phyloP scores from a whole-genome alignment of 2,797 vertebrate species.

The Lindbergichthys nudifrons region DNA sequence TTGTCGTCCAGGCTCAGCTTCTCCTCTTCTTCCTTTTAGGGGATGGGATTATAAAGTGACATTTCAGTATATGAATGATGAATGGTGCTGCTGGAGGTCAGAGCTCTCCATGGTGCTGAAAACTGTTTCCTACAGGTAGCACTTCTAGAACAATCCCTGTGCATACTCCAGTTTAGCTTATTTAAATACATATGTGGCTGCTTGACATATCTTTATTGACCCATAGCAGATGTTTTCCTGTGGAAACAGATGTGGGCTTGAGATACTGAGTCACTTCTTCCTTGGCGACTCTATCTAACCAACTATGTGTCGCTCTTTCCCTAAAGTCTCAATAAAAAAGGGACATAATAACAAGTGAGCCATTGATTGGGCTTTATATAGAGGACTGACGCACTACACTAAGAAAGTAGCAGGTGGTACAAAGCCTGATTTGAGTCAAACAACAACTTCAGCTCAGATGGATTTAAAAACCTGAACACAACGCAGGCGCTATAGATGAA shows the following conservation, averaged over 20 bases:
- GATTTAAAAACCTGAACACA: conserved; percentile 33
- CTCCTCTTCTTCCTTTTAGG: conserved; percentile 85
- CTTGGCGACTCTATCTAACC: conserved; percentile 23
- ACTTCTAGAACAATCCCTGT: background rate
- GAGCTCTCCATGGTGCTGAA: conserved; percentile 80
- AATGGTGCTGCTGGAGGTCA: conserved; percentile 32
- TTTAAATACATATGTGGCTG: background rate
- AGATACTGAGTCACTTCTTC: conserved; percentile 22
- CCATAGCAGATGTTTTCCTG: conserved; percentile 35
- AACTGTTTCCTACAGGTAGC: conserved; percentile 51
- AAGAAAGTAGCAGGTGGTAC: conserved; percentile 36
- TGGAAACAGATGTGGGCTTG: conserved; percentile 30
- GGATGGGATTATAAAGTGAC: conserved; percentile 5
- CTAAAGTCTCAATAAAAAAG: conserved; percentile 16
- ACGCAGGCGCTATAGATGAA: conserved; percentile 24
- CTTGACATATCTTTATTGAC: conserved; percentile 1
- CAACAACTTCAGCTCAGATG: conserved; percentile 28
- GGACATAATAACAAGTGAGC: conserved; percentile 23
- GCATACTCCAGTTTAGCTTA: background rate
- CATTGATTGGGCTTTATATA: conserved; percentile 18
- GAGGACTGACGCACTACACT: conserved; percentile 5
- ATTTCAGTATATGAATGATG: conserved; percentile 23
- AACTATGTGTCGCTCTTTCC: conserved; percentile 17
- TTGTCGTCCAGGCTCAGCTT: conserved; percentile 91
- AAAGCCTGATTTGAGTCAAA: conserved; percentile 31